Conservation (phyloP, 2,888 invertebrate species). For the Cataglyphis cursor region DNA sequence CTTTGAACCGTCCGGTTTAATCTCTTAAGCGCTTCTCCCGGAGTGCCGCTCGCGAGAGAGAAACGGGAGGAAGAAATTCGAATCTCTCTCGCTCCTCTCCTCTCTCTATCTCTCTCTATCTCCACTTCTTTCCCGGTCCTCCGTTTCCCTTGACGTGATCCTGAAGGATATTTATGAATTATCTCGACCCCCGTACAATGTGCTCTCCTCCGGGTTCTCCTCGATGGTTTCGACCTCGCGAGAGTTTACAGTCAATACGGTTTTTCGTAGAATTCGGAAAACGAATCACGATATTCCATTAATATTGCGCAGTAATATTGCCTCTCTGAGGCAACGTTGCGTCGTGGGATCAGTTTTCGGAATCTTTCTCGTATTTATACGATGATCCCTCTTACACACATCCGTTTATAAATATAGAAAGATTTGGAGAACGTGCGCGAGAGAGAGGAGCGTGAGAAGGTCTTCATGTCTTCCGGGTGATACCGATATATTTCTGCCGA, state of each 20-base stretch:
- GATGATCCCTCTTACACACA: not conserved
- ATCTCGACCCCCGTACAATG: slow-evolving; percentile 46
- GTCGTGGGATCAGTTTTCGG: slow-evolving; percentile 3
- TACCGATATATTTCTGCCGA: not conserved
- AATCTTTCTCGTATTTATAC: not conserved
- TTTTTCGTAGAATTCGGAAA: slow-evolving; percentile 45
- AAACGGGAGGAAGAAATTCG: slow-evolving; percentile 47
- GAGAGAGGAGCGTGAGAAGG: not conserved
- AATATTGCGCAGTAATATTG: slow-evolving; percentile 3
- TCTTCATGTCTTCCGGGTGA: slow-evolving; percentile 1
- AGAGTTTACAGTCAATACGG: slow-evolving; percentile 40
- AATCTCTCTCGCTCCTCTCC: slow-evolving; percentile 8
- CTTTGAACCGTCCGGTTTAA: slow-evolving; percentile 78
- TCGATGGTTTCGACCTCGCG: slow-evolving; percentile 39
- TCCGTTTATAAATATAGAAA: slow-evolving; percentile 27
- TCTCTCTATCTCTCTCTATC: not conserved
- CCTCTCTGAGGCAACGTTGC: not conserved
- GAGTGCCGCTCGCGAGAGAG: slow-evolving; percentile 26
- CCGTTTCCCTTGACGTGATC: slow-evolving; percentile 15
- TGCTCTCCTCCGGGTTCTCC: not conserved
- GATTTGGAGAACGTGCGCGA: not conserved
- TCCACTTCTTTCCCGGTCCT: not conserved
- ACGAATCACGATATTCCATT: slow-evolving; percentile 32
- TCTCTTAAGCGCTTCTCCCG: slow-evolving; percentile 73
- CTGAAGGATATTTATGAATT: slow-evolving; percentile 71